Percentiles rank a stretch among this genome's conserved stretches.
phyloP scores from a whole-genome alignment of 2,888 invertebrate species.

The Latheticus oryzae region DNA sequence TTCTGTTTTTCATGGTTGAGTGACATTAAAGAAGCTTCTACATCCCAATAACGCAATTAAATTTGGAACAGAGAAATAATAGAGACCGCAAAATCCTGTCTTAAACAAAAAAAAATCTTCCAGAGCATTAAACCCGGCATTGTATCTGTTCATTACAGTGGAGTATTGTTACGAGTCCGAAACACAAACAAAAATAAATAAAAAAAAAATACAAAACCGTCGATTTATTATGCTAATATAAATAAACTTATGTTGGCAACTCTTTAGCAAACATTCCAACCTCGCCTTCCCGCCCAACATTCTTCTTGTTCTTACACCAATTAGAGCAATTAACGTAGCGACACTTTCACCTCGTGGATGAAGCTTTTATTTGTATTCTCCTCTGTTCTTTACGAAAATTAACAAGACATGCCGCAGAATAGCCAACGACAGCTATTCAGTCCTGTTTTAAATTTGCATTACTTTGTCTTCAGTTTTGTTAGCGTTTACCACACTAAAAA shows the following conservation, averaged over 20 bases:
- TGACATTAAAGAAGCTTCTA: no score
- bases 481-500: conserved; percentile 19
- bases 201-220: no score
- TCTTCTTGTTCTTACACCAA: conserved; percentile 21
- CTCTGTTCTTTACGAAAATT: conserved; percentile 1
- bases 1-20: no score
- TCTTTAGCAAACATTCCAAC: conserved; percentile 8
- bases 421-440: conserved; percentile 17
- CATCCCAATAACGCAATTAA: no score
- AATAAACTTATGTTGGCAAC: background rate
- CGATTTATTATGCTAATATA: no score
- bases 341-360: conserved; percentile 24
- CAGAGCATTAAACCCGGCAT: no score
- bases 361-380: conserved; percentile 29
- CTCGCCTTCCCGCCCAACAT: conserved; percentile 6
- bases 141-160: no score
- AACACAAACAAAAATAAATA: no score
- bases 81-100: no score
- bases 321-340: conserved; percentile 25
- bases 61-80: no score
- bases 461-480: conserved; percentile 1
- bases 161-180: no score
- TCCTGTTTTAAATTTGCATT: conserved; percentile 3
- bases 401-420: conserved; percentile 21
- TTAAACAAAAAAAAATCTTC: no score